phyloP scores from a whole-genome alignment of 2,797 vertebrate species.

The Pangasius krempfi region DNA sequence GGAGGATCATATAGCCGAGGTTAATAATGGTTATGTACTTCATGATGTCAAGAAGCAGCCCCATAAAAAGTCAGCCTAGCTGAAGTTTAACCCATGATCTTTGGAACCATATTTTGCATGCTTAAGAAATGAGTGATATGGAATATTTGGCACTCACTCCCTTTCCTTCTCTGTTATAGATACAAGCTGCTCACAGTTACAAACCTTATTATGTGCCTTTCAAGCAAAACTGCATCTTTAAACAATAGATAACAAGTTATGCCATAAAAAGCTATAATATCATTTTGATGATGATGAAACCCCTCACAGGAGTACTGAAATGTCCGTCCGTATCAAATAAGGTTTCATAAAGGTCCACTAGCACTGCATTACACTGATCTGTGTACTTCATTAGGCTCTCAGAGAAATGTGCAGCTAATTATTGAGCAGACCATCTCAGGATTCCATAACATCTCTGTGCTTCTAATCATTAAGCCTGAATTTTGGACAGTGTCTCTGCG shows the following conservation, averaged over 20 bases:
- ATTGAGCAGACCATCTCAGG: background rate
- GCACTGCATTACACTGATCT: background rate
- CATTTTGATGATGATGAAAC: background rate
- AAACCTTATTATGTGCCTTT: background rate
- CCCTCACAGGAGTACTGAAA: background rate
- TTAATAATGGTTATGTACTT: background rate
- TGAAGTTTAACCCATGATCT: slow-evolving; percentile 3
- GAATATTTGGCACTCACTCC: background rate
- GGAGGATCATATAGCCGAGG: background rate
- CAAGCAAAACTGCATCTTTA: background rate
- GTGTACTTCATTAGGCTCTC: background rate
- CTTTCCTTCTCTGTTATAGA: background rate
- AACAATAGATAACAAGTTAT: background rate
- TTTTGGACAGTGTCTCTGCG: background rate
- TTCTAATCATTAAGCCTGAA: slow-evolving; percentile 17
- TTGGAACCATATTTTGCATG: background rate
- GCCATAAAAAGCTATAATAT: background rate
- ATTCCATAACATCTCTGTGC: background rate
- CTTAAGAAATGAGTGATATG: background rate
- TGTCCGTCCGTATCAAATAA: background rate
- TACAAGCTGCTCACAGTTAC: background rate
- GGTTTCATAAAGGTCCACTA: background rate
- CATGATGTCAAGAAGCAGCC: background rate
- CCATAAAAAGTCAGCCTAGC: background rate
- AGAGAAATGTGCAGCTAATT: background rate